Conservation (phyloP, 1,140 invertebrate genomes). For the Drosophila sulfurigaster region DNA sequence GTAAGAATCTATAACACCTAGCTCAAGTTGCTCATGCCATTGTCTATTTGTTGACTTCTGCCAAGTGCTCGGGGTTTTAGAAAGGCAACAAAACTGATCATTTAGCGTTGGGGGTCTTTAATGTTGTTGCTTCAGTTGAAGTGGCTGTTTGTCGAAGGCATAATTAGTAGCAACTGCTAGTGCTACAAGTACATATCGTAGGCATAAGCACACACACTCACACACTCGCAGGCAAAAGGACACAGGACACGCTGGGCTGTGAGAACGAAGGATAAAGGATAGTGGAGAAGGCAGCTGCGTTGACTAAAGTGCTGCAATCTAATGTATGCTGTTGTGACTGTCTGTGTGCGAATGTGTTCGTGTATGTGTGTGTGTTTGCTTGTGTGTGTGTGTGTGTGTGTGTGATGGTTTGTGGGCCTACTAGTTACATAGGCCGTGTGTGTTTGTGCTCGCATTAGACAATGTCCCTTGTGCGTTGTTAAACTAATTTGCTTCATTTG, state of each 20-base stretch:
- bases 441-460: constrained; percentile 48
- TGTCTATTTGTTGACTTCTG: constrained; percentile 26
- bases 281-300: too few relatives aligned
- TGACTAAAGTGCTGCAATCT: too few relatives aligned
- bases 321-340: not conserved
- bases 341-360: constrained; percentile 2
- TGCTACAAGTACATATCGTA: constrained; percentile 40
- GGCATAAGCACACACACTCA: constrained; percentile 31
- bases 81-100: constrained; percentile 41
- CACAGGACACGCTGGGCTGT: not conserved
- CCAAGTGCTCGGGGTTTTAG: constrained; percentile 44
- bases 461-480: constrained; percentile 76
- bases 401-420: constrained; percentile 10
- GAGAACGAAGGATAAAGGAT: too few relatives aligned
- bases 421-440: constrained; percentile 10
- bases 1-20: not conserved
- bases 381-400: constrained; percentile 27
- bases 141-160: constrained; percentile 43
- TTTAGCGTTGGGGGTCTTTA: not conserved
- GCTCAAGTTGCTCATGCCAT: not conserved
- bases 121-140: constrained; percentile 3
- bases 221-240: not conserved
- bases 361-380: constrained; percentile 21
- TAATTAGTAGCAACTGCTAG: constrained; percentile 71
- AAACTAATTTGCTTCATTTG: constrained; percentile 84